Evolutionary conservation across 2,888 invertebrate genomes (phyloP), one percentile per base, ranked within the genome.

Genomic region (Thumatha senex): DNA sequence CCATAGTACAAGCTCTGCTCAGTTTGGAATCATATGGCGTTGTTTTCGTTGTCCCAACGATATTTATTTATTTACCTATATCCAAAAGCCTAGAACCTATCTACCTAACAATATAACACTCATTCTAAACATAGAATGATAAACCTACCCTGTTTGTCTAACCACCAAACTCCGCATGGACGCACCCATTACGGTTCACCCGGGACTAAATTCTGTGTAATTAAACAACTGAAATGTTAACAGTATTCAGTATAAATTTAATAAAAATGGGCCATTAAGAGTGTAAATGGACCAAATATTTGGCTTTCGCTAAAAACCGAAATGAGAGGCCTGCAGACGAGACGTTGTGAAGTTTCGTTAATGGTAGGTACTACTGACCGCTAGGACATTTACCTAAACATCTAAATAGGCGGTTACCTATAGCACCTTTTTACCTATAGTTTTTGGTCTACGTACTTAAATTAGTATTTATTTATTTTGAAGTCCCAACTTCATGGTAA

Each of bases 161-260:
- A 82, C 77, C 80, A 81, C 76, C 82, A 83, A 82, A 84, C 84
- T 86, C 72, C 59, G 70, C 72, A 64, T 65, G 76, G 71, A 77
- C 76, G 78, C 80, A 77, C 69, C 80, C 78, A 81, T 86, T 85
- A 74, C 78, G 76, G 87, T 84, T 75, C 59, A 76, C 81, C 82
- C 71, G 78, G 76, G 74, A 84, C 82, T 79, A 79, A 88, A 87
- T 86, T 86, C 80, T 79, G 74, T 77, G 82, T 82, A 89, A 89
- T 90, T 89, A 88, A 89, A 89, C 89, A 83, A 84, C 84, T 86
- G 86, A 87, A 87, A 89, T 86, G 86, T 88, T 88, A 86, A 86
- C 86, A 80, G 82, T 79, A 51, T 81, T 84, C 83, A 78, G 86
- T 85, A 86, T 89, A 89, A 87, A 89, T 89, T 86, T 88, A 86